Evolutionary conservation across 2,797 vertebrate species (phyloP).

Genomic region (Fringilla coelebs): DNA sequence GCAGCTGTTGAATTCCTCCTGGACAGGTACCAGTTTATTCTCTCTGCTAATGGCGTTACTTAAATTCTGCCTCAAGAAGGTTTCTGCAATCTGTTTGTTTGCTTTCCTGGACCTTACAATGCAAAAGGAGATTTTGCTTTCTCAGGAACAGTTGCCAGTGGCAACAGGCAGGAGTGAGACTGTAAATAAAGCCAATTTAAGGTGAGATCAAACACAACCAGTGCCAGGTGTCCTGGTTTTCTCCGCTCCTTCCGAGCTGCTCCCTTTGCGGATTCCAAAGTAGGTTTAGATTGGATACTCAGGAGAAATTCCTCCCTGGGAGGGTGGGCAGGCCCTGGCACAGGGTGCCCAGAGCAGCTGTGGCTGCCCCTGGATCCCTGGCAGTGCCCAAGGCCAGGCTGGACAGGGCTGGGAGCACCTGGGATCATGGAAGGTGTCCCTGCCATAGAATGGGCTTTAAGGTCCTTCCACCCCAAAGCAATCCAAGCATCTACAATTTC

Average conservation of each 20-base stretch:
- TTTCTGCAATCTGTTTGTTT: not conserved
- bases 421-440: not conserved
- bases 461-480: not conserved
- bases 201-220: not conserved
- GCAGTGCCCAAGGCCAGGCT: not conserved
- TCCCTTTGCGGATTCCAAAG: not conserved
- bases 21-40: constrained; percentile 16
- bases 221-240: not conserved
- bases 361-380: not conserved
- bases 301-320: not conserved
- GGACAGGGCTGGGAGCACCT: not conserved
- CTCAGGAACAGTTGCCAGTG: not conserved
- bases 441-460: not conserved
- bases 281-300: not conserved
- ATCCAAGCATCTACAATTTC: not conserved
- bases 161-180: not conserved
- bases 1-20: constrained; percentile 45
- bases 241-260: not conserved
- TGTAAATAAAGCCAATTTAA: not conserved
- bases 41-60: not conserved
- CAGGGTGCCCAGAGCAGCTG: not conserved
- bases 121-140: not conserved
- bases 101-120: not conserved
- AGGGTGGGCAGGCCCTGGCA: not conserved
- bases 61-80: not conserved